A percentile compares a stretch with the other conserved stretches of the same genome.
Conservation (phyloP, 1,140 invertebrate genomes). For the Varroa destructor region DNA sequence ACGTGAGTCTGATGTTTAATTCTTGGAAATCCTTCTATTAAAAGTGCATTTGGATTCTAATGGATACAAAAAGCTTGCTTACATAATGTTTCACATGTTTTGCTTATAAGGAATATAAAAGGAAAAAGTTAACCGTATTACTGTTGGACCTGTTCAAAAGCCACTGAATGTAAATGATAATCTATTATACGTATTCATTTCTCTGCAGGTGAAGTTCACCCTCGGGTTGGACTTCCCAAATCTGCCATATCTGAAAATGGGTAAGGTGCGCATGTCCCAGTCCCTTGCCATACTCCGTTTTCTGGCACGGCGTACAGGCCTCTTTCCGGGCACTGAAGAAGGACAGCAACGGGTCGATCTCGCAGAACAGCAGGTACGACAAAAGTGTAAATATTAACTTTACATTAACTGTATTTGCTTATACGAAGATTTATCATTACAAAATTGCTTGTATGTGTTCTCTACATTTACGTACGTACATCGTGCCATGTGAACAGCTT, state of each 20-base stretch:
- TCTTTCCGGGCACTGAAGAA: slow-evolving; percentile 40
- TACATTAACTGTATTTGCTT: not conserved
- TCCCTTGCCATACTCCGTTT: slow-evolving; percentile 11
- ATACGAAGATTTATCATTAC: not conserved
- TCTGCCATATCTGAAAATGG: slow-evolving; percentile 37
- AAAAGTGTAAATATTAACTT: not conserved
- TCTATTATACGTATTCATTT: not conserved
- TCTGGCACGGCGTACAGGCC: slow-evolving; percentile 29
- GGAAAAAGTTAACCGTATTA: too few species aligned
- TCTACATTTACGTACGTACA: too few species aligned
- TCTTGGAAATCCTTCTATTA: too few species aligned
- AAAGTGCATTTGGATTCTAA: too few species aligned
- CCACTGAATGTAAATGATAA: too few species aligned
- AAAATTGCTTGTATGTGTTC: too few species aligned
- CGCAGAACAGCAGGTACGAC: slow-evolving; percentile 40
- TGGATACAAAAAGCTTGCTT: too few species aligned
- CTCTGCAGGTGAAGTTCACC: slow-evolving; percentile 35
- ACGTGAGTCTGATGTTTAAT: too few species aligned
- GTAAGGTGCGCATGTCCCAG: slow-evolving; percentile 34
- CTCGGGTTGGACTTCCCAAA: slow-evolving; percentile 40
- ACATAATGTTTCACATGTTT: too few species aligned
- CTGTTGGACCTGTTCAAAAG: too few species aligned
- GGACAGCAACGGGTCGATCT: slow-evolving; percentile 43
- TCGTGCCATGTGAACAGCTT: not conserved
- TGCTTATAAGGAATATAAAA: too few species aligned